Conservation (phyloP, 35 echinoderm and acorn worm genomes). For the Amphiura filiformis region DNA sequence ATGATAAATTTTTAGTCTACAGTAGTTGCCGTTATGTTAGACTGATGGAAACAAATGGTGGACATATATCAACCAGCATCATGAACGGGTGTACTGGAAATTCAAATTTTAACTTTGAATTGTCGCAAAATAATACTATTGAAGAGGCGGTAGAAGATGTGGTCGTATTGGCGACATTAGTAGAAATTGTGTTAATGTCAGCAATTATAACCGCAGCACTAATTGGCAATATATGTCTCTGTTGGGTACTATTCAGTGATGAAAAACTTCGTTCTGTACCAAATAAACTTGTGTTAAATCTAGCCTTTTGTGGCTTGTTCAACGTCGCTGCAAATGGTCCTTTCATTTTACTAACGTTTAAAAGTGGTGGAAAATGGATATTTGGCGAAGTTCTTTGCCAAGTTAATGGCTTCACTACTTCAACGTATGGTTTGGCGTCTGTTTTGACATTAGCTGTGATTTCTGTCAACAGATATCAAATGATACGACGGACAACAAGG, state of each 20-base stretch:
- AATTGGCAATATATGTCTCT: background rate
- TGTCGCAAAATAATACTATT: background rate
- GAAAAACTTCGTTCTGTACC: conserved; percentile 68
- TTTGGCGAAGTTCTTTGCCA: conserved; percentile 57
- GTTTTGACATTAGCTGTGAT: conserved; percentile 77
- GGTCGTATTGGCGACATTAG: background rate
- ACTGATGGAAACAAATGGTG: background rate
- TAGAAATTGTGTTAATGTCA: background rate
- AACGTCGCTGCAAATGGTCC: conserved; percentile 76
- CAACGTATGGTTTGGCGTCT: conserved; percentile 67
- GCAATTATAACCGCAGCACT: background rate
- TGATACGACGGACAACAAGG: conserved; percentile 45
- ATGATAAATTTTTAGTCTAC: background rate
- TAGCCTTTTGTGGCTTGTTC: conserved; percentile 74
- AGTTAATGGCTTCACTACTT: conserved; percentile 89
- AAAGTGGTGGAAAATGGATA: background rate
- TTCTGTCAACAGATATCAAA: conserved; percentile 77
- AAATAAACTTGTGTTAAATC: conserved; percentile 82
- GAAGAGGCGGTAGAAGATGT: background rate
- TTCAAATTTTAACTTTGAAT: background rate
- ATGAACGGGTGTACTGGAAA: background rate
- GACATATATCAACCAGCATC: background rate
- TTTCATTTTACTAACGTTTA: conserved; percentile 44
- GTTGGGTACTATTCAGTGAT: conserved; percentile 4
- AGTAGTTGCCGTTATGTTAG: background rate